Percentiles rank a stretch among this genome's conserved stretches.
These are phyloP conservation scores for Xestoiulus laeticollis DNA, from an alignment of 2,888 invertebrate genomes.

Conservation along the genomic window DNA sequence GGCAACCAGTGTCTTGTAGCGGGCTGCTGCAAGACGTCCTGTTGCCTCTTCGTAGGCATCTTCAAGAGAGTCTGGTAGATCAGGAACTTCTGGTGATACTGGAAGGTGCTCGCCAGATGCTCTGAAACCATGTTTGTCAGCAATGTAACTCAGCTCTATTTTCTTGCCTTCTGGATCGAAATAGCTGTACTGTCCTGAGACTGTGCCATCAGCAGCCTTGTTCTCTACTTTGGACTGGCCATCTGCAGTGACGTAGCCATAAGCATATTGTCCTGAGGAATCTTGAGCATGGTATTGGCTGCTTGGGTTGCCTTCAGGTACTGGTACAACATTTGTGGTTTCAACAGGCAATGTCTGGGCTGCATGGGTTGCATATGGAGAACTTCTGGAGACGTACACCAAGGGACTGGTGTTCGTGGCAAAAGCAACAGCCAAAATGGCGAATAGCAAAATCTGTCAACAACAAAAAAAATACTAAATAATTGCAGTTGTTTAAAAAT, in stretches of 20 bases:
- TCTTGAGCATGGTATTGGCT: conserved; percentile 52
- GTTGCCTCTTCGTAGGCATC: conserved; percentile 46
- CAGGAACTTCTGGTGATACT: conserved; percentile 35
- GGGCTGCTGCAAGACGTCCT: neutral
- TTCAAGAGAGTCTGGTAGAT: conserved; percentile 24
- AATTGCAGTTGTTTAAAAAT: neutral
- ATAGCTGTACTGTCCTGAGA: conserved; percentile 51
- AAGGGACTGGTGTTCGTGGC: conserved; percentile 15
- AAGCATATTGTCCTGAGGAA: conserved; percentile 45
- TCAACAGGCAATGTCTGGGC: neutral
- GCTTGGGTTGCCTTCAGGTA: neutral
- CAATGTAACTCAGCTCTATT: conserved; percentile 46
- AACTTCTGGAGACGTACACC: neutral
- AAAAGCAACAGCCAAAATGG: conserved; percentile 8
- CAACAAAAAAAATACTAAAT: neutral
- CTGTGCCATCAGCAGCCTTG: conserved; percentile 48
- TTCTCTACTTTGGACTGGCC: conserved; percentile 51
- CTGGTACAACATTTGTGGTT: conserved; percentile 4
- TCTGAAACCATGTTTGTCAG: conserved; percentile 47
- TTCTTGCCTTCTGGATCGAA: conserved; percentile 50
- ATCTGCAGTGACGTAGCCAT: conserved; percentile 50
- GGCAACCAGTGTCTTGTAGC: neutral
- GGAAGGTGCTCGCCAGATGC: conserved; percentile 49
- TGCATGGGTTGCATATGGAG: neutral
- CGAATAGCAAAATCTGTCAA: neutral